Evolutionary conservation across 2,113 vertebrate species (phyloP).

Genomic region (Acrocephalus kingi): DNA sequence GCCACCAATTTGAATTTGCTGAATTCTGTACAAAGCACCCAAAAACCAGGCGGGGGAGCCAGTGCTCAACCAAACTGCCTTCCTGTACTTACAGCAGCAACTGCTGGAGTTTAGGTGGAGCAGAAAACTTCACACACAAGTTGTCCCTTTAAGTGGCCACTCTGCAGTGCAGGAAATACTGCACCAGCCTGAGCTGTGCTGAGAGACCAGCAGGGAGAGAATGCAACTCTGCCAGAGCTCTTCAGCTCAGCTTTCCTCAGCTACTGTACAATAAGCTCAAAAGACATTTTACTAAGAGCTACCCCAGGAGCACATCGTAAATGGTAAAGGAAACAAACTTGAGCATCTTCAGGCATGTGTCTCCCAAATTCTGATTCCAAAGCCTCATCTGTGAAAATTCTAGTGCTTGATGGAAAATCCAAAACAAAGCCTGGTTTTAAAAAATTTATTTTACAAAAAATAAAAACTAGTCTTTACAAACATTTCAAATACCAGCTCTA

Average conservation of each 20-base stretch:
- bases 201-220: neutral
- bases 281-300: neutral
- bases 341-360: neutral
- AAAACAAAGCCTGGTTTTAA: slow-evolving; percentile 58
- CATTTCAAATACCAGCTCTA: slow-evolving; percentile 77
- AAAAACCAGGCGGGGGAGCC: slow-evolving; percentile 41
- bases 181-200: neutral
- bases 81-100: accelerated
- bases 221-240: neutral
- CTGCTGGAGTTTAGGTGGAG: neutral
- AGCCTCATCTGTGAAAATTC: neutral
- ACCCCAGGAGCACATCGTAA: neutral
- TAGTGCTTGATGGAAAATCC: slow-evolving; percentile 49
- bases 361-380: neutral
- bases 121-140: neutral
- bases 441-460: slow-evolving; percentile 86
- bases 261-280: neutral
- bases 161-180: neutral
- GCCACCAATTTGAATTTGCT: neutral
- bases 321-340: neutral
- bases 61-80: neutral
- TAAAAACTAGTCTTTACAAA: slow-evolving; percentile 83
- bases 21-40: neutral
- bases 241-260: neutral
- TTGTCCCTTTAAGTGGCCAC: neutral